These are phyloP conservation scores for Lepidostoma basale DNA, from an alignment of 1,140 invertebrate genomes.

Conservation along the genomic window DNA sequence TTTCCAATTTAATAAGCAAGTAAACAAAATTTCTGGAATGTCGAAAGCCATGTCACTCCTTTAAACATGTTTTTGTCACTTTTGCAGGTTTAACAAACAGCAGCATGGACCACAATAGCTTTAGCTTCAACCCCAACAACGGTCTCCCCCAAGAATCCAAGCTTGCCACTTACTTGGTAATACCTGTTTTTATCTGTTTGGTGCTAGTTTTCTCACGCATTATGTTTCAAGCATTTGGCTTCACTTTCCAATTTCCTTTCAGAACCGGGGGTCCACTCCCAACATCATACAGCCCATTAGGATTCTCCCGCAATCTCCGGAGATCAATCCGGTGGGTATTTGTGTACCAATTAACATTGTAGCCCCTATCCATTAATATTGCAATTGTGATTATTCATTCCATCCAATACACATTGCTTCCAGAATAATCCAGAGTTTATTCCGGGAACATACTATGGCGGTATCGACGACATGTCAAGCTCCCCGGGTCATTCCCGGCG, in stretches of 20 bases:
- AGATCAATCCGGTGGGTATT: neutral
- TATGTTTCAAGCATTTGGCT: neutral
- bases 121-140: no score
- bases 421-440: conserved; percentile 33
- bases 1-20: no score
- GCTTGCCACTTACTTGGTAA: conserved; percentile 73
- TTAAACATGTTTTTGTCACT: no score
- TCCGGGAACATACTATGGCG: conserved; percentile 28
- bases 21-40: no score
- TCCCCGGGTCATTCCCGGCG: conserved; percentile 49
- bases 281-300: neutral
- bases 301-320: neutral
- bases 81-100: no score
- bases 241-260: neutral
- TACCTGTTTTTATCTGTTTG: no score
- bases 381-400: neutral
- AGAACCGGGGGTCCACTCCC: neutral
- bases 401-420: neutral
- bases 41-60: no score
- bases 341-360: neutral
- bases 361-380: neutral
- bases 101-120: no score
- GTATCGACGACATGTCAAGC: conserved; percentile 18
- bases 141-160: conserved; percentile 74
- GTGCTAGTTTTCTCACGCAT: no score